These are phyloP conservation scores for Oreamnos americanus DNA, from an alignment of 2,113 vertebrate genomes.

Conservation along the genomic window DNA sequence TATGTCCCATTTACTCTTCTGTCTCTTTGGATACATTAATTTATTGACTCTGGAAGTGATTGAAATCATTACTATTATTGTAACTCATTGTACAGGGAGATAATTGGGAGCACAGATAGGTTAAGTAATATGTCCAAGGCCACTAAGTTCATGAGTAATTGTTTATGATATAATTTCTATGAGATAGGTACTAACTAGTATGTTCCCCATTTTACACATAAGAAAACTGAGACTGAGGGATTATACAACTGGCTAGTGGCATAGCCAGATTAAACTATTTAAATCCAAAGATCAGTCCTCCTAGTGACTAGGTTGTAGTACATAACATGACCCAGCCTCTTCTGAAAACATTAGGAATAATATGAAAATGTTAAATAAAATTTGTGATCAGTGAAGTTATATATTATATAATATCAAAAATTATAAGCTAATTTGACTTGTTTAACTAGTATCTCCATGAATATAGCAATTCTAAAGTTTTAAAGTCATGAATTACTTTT, in stretches of 20 bases:
- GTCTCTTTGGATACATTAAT: background rate
- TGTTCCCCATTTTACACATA: background rate
- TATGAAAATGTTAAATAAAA: slow-evolving; percentile 23
- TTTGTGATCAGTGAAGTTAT: background rate
- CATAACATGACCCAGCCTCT: background rate
- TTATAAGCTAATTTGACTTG: background rate
- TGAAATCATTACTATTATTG: background rate
- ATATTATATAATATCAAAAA: background rate
- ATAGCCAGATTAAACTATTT: background rate
- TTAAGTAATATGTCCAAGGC: background rate
- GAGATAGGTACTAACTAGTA: background rate
- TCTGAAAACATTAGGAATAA: background rate
- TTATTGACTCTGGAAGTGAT: background rate
- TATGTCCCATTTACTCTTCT: background rate
- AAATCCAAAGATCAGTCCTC: background rate
- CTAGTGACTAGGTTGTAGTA: background rate
- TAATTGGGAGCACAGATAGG: background rate
- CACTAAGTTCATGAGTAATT: background rate
- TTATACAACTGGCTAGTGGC: background rate
- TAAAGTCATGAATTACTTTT: background rate
- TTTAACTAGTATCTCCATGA: background rate
- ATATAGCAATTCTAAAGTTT: background rate
- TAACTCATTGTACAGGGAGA: background rate
- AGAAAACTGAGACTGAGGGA: background rate
- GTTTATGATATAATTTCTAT: background rate